phyloP scores from a whole-genome alignment of 2,888 invertebrate species.

The Pseudococcus jackbeardsleyi region DNA sequence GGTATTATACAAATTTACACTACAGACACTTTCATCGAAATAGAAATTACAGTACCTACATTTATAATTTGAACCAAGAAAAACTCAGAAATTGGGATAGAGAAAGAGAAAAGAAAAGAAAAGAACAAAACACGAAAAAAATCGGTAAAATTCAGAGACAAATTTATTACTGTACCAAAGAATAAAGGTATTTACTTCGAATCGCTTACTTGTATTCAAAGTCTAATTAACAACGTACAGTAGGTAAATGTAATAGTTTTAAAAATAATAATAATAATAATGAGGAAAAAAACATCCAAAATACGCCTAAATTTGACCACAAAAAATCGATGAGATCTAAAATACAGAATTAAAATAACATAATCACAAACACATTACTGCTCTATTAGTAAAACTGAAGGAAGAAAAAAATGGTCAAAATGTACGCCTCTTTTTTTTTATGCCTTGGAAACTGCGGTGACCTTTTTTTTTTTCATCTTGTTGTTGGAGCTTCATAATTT shows the following conservation, averaged over 20 bases:
- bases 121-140: background rate
- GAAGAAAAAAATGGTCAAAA: no score
- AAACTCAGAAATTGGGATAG: no score
- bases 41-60: constrained; percentile 14
- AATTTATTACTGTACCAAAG: constrained; percentile 45
- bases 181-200: no score
- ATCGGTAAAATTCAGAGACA: background rate
- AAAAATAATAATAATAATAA: no score
- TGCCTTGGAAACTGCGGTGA: no score
- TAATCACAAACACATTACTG: constrained; percentile 42
- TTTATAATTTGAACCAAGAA: background rate
- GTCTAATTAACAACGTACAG: constrained; percentile 47
- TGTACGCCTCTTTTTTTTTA: no score
- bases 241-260: no score
- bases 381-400: background rate
- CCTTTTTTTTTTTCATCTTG: no score
- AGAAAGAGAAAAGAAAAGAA: background rate
- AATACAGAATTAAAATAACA: constrained; percentile 51
- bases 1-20: no score
- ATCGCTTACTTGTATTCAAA: no score
- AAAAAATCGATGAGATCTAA: constrained; percentile 51
- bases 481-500: no score
- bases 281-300: background rate
- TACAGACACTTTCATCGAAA: no score
- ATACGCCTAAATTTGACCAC: constrained; percentile 11